Conservation (phyloP, 30 jellyfish, hydroid and myxozoan species). For the Hydractinia echinata region DNA sequence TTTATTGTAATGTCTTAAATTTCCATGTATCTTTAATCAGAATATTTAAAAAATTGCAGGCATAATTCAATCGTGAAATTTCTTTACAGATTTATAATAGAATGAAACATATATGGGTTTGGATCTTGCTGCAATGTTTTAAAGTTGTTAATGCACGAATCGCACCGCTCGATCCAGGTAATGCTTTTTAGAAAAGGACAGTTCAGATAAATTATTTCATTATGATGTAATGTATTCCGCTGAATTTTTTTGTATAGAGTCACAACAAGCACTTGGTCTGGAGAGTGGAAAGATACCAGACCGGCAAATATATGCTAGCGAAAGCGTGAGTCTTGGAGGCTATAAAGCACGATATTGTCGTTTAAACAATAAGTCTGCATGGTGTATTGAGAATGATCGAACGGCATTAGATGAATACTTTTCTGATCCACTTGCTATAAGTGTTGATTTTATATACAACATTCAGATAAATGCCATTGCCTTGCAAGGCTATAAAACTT, state of each 20-base stretch:
- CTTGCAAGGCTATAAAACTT: slow-evolving; percentile 26
- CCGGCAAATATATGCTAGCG: not conserved
- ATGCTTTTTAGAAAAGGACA: too few relatives aligned
- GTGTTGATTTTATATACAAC: not conserved
- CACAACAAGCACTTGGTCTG: slow-evolving; percentile 26
- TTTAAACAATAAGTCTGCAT: slow-evolving; percentile 21
- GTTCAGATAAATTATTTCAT: too few relatives aligned
- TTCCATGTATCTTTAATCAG: too few relatives aligned
- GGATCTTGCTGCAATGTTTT: too few relatives aligned
- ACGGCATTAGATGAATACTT: not conserved
- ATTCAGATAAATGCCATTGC: slow-evolving; percentile 20
- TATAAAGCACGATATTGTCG: slow-evolving; percentile 30
- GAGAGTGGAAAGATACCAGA: slow-evolving; percentile 18
- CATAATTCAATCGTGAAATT: too few relatives aligned
- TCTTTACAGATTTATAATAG: too few relatives aligned
- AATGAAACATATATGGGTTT: too few relatives aligned
- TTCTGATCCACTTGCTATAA: slow-evolving; percentile 1
- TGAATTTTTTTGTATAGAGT: not conserved
- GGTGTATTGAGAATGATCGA: slow-evolving; percentile 31
- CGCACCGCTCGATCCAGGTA: too few relatives aligned
- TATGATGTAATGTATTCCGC: too few relatives aligned
- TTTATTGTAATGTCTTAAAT: too few relatives aligned
- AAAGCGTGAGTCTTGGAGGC: not conserved
- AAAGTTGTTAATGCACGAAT: too few relatives aligned
- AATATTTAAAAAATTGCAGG: too few relatives aligned